A percentile compares a stretch with the other conserved stretches of the same genome.
Evolutionary conservation across 1,140 invertebrate species (phyloP).

Genomic region (Chironomus striatipennis): DNA sequence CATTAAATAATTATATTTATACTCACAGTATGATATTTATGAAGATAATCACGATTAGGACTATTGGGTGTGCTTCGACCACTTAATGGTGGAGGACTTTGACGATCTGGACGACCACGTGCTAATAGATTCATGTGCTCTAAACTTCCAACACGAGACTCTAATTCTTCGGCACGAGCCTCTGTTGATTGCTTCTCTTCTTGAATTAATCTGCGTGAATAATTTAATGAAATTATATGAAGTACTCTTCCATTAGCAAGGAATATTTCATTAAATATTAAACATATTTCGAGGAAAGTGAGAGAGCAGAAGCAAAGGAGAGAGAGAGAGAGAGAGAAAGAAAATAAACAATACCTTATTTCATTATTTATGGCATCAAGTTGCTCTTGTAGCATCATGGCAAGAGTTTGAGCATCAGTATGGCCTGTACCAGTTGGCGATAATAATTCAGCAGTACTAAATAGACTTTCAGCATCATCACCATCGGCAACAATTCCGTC

Average conservation of each 20-base stretch:
- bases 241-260: not conserved
- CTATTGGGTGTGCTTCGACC: conserved; percentile 51
- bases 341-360: conserved; percentile 49
- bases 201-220: conserved; percentile 68
- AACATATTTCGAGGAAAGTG: not conserved
- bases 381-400: conserved; percentile 97
- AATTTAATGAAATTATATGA: not conserved
- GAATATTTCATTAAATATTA: too few relatives aligned
- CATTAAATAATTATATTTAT: not conserved
- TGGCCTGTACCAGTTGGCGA: conserved; percentile 66
- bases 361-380: conserved; percentile 99
- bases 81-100: conserved; percentile 62
- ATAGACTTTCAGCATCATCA: conserved; percentile 66
- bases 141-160: conserved; percentile 90
- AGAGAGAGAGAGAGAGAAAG: conserved; percentile 26
- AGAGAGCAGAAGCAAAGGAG: too few relatives aligned
- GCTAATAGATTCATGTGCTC: conserved; percentile 85
- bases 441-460: conserved; percentile 60
- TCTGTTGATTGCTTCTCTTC: conserved; percentile 99
- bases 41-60: conserved; percentile 40
- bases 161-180: conserved; percentile 91
- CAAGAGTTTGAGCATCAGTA: conserved; percentile 94
- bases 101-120: conserved; percentile 60
- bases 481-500: conserved; percentile 71
- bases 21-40: conserved; percentile 47